Conservation (phyloP, 2,113 vertebrate genomes). For the cat (Felis catus) region F.catus_Fca126_mat1.0 CM031412.1:128972501-128973000, state of each 20-base stretch:
- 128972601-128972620: neutral
- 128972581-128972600: neutral
- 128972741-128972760: neutral
- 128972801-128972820: neutral
- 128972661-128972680: neutral
- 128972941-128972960: conserved; percentile 40
- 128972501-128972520: neutral
- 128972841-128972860: neutral
- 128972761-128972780: neutral
- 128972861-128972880: conserved; percentile 17
- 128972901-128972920: conserved; percentile 22
- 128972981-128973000: neutral
- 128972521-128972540: neutral
- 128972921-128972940: conserved; percentile 20
- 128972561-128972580: neutral
- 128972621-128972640: neutral
- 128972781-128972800: neutral
- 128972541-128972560: neutral
- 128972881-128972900: neutral
- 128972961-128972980: neutral
- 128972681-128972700: neutral
- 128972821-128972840: neutral
- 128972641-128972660: neutral
- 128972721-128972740: neutral
- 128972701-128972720: neutral